Conservation (phyloP, 2,888 invertebrate genomes). For the Ophonus ardosiacus region DNA sequence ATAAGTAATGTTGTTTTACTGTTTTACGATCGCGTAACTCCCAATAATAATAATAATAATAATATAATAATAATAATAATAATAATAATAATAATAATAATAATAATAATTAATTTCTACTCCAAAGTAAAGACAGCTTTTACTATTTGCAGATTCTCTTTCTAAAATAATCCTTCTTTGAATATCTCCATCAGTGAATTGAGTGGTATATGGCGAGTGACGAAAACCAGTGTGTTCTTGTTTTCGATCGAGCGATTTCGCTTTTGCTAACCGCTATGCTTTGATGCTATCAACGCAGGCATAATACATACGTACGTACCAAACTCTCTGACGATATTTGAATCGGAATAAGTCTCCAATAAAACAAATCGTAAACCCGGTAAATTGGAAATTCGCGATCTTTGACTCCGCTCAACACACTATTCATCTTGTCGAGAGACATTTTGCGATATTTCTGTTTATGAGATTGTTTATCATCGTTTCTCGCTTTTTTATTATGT, state of each 20-base stretch:
- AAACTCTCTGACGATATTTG: conserved; percentile 24
- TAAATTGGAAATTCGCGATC: conserved; percentile 50
- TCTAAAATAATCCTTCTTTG: not conserved
- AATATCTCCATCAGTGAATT: not conserved
- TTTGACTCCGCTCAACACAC: conserved; percentile 1
- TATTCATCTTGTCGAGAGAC: conserved; percentile 6
- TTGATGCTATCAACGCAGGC: conserved; percentile 42
- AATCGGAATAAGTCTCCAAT: conserved; percentile 54
- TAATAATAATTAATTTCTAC: no score
- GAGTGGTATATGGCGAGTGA: not conserved
- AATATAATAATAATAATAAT: no score
- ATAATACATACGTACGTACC: conserved; percentile 45
- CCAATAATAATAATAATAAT: no score
- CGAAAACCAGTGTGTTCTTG: conserved; percentile 9
- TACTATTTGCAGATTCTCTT: not conserved
- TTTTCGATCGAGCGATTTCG: conserved; percentile 31
- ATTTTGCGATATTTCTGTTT: conserved; percentile 5
- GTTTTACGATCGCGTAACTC: no score
- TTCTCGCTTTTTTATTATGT: no score
- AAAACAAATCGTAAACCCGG: conserved; percentile 55
- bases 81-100: no score
- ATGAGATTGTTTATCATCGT: not conserved
- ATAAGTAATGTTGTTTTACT: no score
- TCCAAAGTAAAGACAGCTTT: not conserved
- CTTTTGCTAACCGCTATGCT: conserved; percentile 24